Base-by-base conservation (phyloP, 2,797 vertebrate species). In the Sciurus vulgaris region DNA sequence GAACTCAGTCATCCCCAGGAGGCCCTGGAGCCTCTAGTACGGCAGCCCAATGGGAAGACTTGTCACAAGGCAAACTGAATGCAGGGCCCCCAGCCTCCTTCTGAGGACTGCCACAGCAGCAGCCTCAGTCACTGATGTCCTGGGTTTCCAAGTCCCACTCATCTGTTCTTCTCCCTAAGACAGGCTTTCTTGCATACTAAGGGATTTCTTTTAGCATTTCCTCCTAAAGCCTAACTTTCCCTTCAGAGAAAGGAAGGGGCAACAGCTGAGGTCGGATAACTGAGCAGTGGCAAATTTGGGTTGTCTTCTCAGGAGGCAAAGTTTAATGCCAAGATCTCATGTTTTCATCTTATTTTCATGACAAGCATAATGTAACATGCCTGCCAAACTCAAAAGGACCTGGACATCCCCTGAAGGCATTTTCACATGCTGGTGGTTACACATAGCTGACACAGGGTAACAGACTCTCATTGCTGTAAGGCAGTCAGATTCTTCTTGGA, bases 401-500 rank as follows among this genome's bases (percentile, higher is more conserved):
- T 47, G 72, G 22, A 69, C 2, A 33, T 3, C 41, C 70, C 61
- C 89, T 13, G 54, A 84, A 87, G 92, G 72, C 56, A 67, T 10
- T 1, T 24, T 26, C 72, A 59, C 20, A 28, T 5, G 47, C 65
- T 35, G 41, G 72, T 63, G 77, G 49, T n/a, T 44, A 92, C 44
- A 79, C 0, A 0, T 12, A 41, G 88, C 41, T 26, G 0, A 56
- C 69, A 63, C n/a, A 72, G 67, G 67, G 24, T 3, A 24, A 88
- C 47, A 89, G 90, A 35, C 20, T 93, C 47, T 30, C 3, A 0
- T 7, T 51, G 95, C 63, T 96, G 9, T 47, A 72, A 87, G 86
- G 85, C 72, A 85, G 86, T 59, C 86, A 92, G 86, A 10, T 33
- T 90, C 35, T 70, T 86, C 83, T 20, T 59, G 9, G 79, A 86